phyloP scores from a whole-genome alignment of 2,888 invertebrate genomes.

The Luffia ferchaultella region DNA sequence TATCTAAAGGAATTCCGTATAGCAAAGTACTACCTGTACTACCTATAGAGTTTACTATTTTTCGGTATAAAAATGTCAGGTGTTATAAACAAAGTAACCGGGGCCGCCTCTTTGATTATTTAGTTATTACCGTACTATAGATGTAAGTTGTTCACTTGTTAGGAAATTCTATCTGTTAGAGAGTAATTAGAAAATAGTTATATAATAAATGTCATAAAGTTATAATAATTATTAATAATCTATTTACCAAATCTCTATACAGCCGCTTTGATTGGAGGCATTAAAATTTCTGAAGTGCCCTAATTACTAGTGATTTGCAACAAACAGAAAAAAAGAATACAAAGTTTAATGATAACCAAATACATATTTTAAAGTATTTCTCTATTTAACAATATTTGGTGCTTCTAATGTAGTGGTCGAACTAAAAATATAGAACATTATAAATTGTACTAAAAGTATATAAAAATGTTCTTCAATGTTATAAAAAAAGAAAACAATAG shows the following conservation, averaged over 20 bases:
- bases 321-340: neutral
- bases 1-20: too few relatives aligned
- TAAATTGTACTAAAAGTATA: slow-evolving; percentile 13
- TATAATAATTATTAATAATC: slow-evolving; percentile 18
- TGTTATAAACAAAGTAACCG: slow-evolving; percentile 39
- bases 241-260: slow-evolving; percentile 52
- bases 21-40: too few relatives aligned
- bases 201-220: slow-evolving; percentile 30
- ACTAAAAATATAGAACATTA: neutral
- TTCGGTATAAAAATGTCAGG: neutral
- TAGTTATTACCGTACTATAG: slow-evolving; percentile 14
- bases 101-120: slow-evolving; percentile 52
- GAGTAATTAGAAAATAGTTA: slow-evolving; percentile 33
- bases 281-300: slow-evolving; percentile 9
- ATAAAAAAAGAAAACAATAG: slow-evolving; percentile 5
- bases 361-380: neutral
- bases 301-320: neutral
- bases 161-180: slow-evolving; percentile 44
- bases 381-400: slow-evolving; percentile 3
- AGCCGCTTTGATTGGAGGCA: slow-evolving; percentile 18
- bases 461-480: slow-evolving; percentile 6
- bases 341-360: neutral
- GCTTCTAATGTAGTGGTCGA: slow-evolving; percentile 3
- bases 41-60: too few relatives aligned
- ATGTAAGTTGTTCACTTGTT: slow-evolving; percentile 37